These are phyloP conservation scores for Heliothis subflexa DNA, from an alignment of 1,140 invertebrate species.

Conservation along the genomic window DNA sequence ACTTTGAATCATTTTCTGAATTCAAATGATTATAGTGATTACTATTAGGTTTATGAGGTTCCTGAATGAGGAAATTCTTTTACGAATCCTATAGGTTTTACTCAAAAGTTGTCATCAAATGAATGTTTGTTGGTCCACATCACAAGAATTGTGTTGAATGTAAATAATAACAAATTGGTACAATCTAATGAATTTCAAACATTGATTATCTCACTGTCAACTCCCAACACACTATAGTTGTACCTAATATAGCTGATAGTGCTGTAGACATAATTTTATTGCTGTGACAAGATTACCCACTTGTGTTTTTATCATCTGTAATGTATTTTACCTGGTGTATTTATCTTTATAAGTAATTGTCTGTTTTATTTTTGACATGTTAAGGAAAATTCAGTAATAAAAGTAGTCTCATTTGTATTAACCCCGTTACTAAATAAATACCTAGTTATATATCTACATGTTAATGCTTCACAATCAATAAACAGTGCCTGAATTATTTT, in stretches of 20 bases:
- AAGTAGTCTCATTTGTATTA: not conserved
- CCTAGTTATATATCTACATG: no score
- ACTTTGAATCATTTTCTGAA: constrained; percentile 52
- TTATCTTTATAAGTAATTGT: not conserved
- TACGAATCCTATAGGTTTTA: not conserved
- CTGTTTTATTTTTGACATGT: not conserved
- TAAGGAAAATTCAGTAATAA: not conserved
- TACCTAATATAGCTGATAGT: constrained; percentile 8
- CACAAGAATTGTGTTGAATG: constrained; percentile 30
- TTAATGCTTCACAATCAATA: no score
- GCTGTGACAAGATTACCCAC: constrained; percentile 20
- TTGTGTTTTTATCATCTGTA: constrained; percentile 20
- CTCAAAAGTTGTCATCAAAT: not conserved
- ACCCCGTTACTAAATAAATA: no score
- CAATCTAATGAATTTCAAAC: constrained; percentile 13
- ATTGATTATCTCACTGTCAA: constrained; percentile 7
- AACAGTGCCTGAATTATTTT: no score
- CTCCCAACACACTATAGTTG: not conserved
- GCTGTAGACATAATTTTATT: constrained; percentile 5
- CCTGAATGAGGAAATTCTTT: not conserved
- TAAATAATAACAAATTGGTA: constrained; percentile 40
- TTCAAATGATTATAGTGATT: constrained; percentile 22
- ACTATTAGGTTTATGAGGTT: not conserved
- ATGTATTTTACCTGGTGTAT: not conserved
- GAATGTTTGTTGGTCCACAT: not conserved